Conservation (phyloP, 2,888 invertebrate genomes). For the Chelonus formosanus region DNA sequence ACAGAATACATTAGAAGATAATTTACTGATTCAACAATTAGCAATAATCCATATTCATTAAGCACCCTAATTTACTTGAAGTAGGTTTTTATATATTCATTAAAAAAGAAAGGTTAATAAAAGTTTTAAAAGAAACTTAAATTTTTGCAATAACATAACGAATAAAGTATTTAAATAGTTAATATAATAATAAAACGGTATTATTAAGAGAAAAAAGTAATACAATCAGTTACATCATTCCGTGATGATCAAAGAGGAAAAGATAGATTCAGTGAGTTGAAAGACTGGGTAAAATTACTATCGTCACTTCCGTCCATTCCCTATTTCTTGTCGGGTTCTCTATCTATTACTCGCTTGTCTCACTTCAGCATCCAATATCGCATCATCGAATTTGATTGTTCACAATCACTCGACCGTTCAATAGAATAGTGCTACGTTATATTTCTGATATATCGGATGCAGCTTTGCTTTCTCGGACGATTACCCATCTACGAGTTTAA, state of each 20-base stretch:
- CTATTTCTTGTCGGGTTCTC: constrained; percentile 10
- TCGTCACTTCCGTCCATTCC: constrained; percentile 13
- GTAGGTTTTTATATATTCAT: no score
- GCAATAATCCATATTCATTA: no score
- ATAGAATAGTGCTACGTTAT: constrained; percentile 2
- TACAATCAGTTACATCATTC: neutral
- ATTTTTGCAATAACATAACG: no score
- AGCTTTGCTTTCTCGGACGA: constrained; percentile 44
- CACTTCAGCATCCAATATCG: constrained; percentile 12
- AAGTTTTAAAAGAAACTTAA: no score
- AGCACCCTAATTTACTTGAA: no score
- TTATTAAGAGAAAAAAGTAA: neutral
- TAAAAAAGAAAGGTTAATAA: no score
- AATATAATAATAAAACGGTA: no score
- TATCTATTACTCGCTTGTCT: neutral
- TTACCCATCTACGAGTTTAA: constrained; percentile 48
- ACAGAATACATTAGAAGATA: no score
- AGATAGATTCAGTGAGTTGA: constrained; percentile 1
- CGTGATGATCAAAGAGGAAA: constrained; percentile 6
- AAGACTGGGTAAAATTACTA: neutral
- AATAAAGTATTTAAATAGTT: neutral
- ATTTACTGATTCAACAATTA: no score
- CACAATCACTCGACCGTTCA: constrained; percentile 15
- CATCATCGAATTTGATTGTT: constrained; percentile 22
- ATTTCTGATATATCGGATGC: constrained; percentile 29